These are phyloP conservation scores for Phataginus tetradactyla DNA, from an alignment of 2,797 vertebrate genomes.

Conservation along the genomic window DNA sequence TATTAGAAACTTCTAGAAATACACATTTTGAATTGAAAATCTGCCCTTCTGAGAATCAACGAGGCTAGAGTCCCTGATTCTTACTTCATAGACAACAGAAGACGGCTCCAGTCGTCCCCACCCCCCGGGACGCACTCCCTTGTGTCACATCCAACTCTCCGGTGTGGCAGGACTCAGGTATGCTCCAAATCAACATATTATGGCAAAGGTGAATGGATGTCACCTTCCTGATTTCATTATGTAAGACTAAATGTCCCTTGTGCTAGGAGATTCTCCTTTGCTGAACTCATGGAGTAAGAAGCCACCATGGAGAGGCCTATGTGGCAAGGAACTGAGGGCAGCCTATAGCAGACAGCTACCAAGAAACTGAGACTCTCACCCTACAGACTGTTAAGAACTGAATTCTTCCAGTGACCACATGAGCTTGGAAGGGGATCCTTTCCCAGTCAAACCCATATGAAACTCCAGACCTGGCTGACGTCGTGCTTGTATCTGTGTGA, in stretches of 20 bases:
- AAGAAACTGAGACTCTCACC: neutral
- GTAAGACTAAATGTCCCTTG: neutral
- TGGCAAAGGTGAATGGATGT: neutral
- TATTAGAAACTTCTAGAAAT: neutral
- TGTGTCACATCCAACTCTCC: neutral
- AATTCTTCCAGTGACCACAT: neutral
- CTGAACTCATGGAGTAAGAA: neutral
- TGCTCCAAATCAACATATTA: neutral
- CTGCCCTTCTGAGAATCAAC: neutral
- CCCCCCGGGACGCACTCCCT: neutral
- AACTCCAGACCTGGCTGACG: neutral
- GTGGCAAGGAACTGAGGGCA: neutral
- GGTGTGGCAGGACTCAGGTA: neutral
- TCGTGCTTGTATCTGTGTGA: neutral
- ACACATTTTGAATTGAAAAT: neutral
- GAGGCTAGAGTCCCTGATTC: neutral
- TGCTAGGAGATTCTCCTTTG: neutral
- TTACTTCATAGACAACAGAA: neutral
- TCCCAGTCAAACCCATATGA: neutral
- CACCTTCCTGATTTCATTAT: neutral
- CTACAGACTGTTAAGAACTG: accelerated
- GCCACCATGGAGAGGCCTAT: neutral
- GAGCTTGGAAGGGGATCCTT: neutral
- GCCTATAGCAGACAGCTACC: neutral
- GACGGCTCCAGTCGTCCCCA: neutral